Evolutionary conservation across 2,113 vertebrate genomes (phyloP).

Genomic region (Siniperca knerii): DNA sequence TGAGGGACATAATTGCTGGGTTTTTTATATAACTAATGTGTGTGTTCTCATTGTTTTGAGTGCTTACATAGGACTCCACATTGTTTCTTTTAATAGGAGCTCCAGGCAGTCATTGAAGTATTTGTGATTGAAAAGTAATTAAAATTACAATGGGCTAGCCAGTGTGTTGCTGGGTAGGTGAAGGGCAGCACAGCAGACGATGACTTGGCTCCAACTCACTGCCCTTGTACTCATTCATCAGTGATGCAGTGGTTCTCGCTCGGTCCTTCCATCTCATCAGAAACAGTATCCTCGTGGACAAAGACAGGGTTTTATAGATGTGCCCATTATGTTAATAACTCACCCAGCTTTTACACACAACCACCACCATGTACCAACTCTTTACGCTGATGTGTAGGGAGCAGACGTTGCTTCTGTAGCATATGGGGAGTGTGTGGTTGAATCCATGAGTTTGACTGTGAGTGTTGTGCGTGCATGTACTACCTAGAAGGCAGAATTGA

Average conservation of each 20-base stretch:
- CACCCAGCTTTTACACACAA: constrained; percentile 30
- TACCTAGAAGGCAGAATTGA: constrained; percentile 57
- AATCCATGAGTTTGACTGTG: constrained; percentile 20
- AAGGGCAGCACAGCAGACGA: constrained; percentile 43
- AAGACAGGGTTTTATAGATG: constrained; percentile 65
- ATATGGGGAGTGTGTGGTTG: background rate
- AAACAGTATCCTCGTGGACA: constrained; percentile 51
- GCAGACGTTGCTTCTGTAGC: constrained; percentile 1
- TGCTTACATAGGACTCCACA: constrained; percentile 56
- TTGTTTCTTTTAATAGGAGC: constrained; percentile 77
- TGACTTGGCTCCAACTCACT: constrained; percentile 50
- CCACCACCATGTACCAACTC: constrained; percentile 13
- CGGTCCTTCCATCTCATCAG: constrained; percentile 70
- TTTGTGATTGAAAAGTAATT: constrained; percentile 80
- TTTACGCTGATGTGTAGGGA: constrained; percentile 6
- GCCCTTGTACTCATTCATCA: constrained; percentile 73
- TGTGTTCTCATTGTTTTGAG: constrained; percentile 69
- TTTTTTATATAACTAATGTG: constrained; percentile 65
- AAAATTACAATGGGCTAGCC: constrained; percentile 71
- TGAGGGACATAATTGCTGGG: constrained; percentile 46
- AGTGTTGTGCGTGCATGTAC: constrained; percentile 44
- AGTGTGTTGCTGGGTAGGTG: constrained; percentile 51
- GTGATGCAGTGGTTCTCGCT: constrained; percentile 70
- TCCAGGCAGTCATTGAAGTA: constrained; percentile 76
- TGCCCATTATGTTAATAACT: constrained; percentile 71